Conservation (phyloP, 2,888 invertebrate genomes). For the Crepidodera aurea region DNA sequence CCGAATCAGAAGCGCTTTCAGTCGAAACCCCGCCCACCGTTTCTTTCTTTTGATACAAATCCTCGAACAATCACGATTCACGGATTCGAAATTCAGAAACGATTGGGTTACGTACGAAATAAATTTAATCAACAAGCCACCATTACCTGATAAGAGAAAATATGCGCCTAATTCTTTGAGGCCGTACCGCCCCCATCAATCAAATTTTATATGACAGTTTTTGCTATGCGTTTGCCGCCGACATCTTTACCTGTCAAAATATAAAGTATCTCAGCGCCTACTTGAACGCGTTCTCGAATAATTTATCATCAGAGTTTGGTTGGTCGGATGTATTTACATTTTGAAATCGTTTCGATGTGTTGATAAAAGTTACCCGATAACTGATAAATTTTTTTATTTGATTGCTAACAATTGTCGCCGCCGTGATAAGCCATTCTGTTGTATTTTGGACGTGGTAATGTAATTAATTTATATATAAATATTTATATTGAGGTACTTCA, state of each 20-base stretch:
- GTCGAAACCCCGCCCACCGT: background rate
- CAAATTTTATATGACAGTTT: conserved; percentile 53
- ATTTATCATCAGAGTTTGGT: too few species aligned
- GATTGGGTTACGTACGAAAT: background rate
- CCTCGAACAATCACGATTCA: background rate
- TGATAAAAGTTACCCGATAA: conserved; percentile 30
- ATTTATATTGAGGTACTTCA: background rate
- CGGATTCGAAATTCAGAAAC: background rate
- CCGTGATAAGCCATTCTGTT: conserved; percentile 29
- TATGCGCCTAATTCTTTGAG: conserved; percentile 36
- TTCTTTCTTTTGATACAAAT: too few species aligned
- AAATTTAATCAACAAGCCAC: background rate
- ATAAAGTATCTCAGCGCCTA: conserved; percentile 23
- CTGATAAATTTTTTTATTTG: conserved; percentile 33
- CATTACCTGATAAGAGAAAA: background rate
- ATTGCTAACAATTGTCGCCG: conserved; percentile 33
- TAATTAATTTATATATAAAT: conserved; percentile 15
- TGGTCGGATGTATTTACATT: conserved; percentile 24
- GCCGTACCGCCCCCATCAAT: conserved; percentile 55
- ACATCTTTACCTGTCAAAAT: conserved; percentile 58
- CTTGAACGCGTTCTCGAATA: background rate
- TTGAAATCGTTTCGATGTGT: conserved; percentile 23
- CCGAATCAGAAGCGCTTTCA: too few species aligned
- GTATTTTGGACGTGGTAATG: conserved; percentile 7
- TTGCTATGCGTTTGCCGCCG: conserved; percentile 39